Evolutionary conservation across 2,888 invertebrate species (phyloP), one percentile per base, ranked within the genome.

Genomic region (Chirona hameri): DNA sequence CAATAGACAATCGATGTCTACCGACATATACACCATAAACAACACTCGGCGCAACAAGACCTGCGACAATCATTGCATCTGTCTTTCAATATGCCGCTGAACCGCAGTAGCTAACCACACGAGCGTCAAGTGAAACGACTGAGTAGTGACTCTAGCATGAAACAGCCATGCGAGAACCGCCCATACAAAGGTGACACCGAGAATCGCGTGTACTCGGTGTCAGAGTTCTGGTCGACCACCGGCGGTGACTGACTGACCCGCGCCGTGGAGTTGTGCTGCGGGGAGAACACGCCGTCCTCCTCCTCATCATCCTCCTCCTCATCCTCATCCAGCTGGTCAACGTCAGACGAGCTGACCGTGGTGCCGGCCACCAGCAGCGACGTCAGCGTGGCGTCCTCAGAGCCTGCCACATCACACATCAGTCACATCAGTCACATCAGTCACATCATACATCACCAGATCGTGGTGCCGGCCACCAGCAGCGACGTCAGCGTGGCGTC

Each of bases 331-430:
- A 88, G 86, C 60, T 88, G 87, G 82, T 87, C 87, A 10, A 87
- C 87, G 85, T 88, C 87, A 10, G 87, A 87, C 12, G 87, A 85
- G 83, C 86, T 87, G 15, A 87, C 86, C 57, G 88, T 88, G 24
- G 89, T 88, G 12, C 90, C 90, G 84, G 90, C 89, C 72, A 91
- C 87, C 79, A 89, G 87, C 85, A 91, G 89, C 12, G 90, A 89
- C 39, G 88, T 89, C 52, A 46, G 76, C 1, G 72, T 31, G 72
- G 72, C 14, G 29, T 15, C 72, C 15, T 52, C 52, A 18, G 60
- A 9, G 24, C 60, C 60, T 24, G 60, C 24, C 9, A 9, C 60
- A 21, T n/a, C 24, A 24, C 60, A 60, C 60, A 60, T 21, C 24
- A n/a, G 60, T 9, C 5, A 60, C 24, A 60, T n/a, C 4, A n/a